These are phyloP conservation scores for Sipha maydis DNA, from an alignment of 2,888 invertebrate species.

Conservation along the genomic window DNA sequence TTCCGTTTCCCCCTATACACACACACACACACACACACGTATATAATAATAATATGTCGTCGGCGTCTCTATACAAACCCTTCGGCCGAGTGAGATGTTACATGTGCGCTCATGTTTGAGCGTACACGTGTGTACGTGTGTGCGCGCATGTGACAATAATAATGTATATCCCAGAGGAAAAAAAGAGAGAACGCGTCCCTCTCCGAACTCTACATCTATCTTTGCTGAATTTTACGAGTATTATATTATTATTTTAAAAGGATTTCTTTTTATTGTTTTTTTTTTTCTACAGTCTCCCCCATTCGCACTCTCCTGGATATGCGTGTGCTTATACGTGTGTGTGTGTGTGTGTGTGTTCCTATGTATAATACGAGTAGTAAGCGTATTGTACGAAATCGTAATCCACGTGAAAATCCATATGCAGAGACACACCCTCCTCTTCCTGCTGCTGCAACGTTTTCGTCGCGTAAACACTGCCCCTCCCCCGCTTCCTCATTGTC, in stretches of 20 bases:
- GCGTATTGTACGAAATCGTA: slow-evolving; percentile 17
- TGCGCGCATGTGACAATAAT: slow-evolving; percentile 42
- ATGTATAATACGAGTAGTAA: slow-evolving; percentile 2
- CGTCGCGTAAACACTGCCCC: slow-evolving; percentile 28
- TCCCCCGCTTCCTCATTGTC: slow-evolving; percentile 14
- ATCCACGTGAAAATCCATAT: slow-evolving; percentile 32
- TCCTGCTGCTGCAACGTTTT: slow-evolving; percentile 2
- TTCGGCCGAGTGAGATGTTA: slow-evolving; percentile 50
- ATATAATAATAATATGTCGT: slow-evolving; percentile 10
- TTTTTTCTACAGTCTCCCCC: neutral
- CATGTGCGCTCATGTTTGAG: neutral
- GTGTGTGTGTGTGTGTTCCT: neutral
- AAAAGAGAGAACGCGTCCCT: neutral
- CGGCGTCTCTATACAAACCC: neutral
- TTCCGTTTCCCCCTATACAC: slow-evolving; percentile 40
- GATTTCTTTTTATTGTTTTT: slow-evolving; percentile 20
- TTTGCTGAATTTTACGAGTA: slow-evolving; percentile 24
- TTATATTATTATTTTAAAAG: slow-evolving; percentile 56
- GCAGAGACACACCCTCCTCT: slow-evolving; percentile 23
- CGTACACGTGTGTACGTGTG: too few relatives aligned
- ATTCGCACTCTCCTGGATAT: neutral
- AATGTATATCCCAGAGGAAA: slow-evolving; percentile 34
- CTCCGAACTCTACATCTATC: neutral
- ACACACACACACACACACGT: neutral
- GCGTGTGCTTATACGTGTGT: too few relatives aligned